Percentiles rank a stretch among this genome's conserved stretches.
phyloP scores from a whole-genome alignment of 1,140 invertebrate species.

The Akabosia matsudoensis region DNA sequence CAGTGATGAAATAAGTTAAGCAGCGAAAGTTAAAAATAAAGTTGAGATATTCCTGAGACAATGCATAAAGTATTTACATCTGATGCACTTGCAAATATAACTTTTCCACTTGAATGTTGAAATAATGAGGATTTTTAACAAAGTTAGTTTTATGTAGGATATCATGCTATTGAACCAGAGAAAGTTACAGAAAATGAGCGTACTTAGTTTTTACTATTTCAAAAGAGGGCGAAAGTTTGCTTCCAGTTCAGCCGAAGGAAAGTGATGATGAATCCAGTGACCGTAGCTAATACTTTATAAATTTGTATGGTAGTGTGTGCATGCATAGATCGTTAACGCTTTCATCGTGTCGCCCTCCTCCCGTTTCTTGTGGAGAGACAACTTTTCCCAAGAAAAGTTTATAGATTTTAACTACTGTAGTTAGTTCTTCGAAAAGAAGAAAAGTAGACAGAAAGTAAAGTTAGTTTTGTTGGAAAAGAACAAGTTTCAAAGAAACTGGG shows the following conservation, averaged over 20 bases:
- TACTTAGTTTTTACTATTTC: neutral
- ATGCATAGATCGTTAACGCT: neutral
- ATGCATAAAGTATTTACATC: too few species aligned
- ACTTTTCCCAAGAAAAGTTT: neutral
- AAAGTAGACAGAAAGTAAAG: neutral
- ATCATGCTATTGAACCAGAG: neutral
- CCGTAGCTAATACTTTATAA: neutral
- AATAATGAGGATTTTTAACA: neutral
- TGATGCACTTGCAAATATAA: too few species aligned
- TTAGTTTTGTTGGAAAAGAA: neutral
- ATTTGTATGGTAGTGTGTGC: too few species aligned
- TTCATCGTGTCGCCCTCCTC: neutral
- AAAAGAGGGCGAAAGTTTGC: neutral
- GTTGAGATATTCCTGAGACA: neutral
- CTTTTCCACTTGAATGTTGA: too few species aligned
- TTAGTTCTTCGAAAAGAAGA: neutral
- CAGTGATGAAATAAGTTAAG: neutral
- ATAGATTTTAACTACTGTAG: neutral
- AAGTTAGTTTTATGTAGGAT: too few species aligned
- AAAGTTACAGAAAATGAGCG: neutral
- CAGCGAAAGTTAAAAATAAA: neutral
- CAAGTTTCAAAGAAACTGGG: neutral
- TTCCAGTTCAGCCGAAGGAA: neutral
- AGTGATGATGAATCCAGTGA: neutral
- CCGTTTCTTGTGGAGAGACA: neutral